These are phyloP conservation scores for Lithodes maja DNA, from an alignment of 2,888 invertebrate genomes.

Conservation along the genomic window DNA sequence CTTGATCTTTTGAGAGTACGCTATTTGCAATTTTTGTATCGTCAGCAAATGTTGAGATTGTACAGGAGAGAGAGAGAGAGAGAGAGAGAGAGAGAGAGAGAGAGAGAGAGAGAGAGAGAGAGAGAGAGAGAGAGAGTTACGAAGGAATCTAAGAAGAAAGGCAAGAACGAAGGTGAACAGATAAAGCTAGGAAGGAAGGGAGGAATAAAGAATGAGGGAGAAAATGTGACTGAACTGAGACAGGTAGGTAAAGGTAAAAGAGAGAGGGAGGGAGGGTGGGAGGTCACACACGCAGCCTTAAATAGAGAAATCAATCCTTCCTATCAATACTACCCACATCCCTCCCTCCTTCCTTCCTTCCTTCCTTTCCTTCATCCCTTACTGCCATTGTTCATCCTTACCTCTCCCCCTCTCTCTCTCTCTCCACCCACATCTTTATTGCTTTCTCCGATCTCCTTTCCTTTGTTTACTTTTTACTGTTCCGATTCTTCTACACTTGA, in stretches of 20 bases:
- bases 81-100: not conserved
- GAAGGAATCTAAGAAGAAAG: no score
- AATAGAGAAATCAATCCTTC: slow-evolving; percentile 1
- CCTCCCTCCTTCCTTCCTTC: not conserved
- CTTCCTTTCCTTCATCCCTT: not conserved
- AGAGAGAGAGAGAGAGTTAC: not conserved
- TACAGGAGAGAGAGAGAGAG: not conserved
- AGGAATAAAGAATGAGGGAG: no score
- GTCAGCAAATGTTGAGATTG: no score
- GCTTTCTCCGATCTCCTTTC: not conserved
- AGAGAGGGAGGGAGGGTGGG: not conserved
- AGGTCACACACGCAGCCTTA: not conserved
- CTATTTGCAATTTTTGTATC: no score
- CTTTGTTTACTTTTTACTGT: not conserved
- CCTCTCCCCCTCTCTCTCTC: not conserved
- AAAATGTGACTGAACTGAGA: not conserved
- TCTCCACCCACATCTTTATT: not conserved
- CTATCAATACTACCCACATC: slow-evolving; percentile 1
- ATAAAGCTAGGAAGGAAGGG: no score
- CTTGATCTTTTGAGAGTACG: no score
- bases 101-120: not conserved
- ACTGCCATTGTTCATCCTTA: not conserved
- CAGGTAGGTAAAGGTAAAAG: not conserved
- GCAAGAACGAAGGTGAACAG: no score
- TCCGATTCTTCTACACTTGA: not conserved